These are phyloP conservation scores for Lissocephala sabroskyi DNA, from an alignment of 2,888 invertebrate species.

Conservation along the genomic window DNA sequence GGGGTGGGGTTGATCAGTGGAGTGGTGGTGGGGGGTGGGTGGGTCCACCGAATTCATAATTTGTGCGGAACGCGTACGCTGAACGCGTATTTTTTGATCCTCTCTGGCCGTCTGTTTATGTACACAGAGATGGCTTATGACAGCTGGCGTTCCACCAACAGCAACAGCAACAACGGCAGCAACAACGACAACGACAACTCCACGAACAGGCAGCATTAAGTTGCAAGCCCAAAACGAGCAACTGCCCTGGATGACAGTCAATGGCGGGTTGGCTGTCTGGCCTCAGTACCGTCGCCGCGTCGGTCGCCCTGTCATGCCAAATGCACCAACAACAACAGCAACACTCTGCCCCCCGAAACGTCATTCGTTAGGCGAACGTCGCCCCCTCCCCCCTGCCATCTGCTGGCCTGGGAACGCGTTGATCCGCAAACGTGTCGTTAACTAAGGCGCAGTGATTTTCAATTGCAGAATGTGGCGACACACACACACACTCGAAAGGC, in stretches of 20 bases:
- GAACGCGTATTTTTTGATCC: constrained; percentile 31
- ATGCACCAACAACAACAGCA: constrained; percentile 9
- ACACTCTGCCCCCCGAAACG: constrained; percentile 7
- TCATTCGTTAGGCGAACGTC: neutral
- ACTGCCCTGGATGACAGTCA: neutral
- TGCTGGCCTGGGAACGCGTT: constrained; percentile 49
- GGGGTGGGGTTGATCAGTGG: constrained; percentile 5
- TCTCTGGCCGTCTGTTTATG: constrained; percentile 34
- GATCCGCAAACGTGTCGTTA: constrained; percentile 68
- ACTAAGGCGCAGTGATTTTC: constrained; percentile 66
- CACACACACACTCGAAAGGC: constrained; percentile 12
- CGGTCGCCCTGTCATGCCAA: constrained; percentile 20
- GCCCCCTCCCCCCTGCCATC: too few species aligned
- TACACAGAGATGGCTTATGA: constrained; percentile 49
- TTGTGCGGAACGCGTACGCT: too few species aligned
- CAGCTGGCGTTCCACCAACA: constrained; percentile 26
- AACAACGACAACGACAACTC: neutral
- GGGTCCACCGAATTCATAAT: too few species aligned
- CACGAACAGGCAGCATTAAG: neutral
- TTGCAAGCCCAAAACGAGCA: constrained; percentile 1
- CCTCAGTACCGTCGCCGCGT: constrained; percentile 3
- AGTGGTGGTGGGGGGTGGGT: neutral
- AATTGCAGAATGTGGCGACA: constrained; percentile 54
- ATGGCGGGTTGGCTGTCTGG: too few species aligned
- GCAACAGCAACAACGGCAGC: constrained; percentile 1